A percentile compares a stretch with the other conserved stretches of the same genome.
These are phyloP conservation scores for Suncus etruscus DNA, from an alignment of 2,113 vertebrate species.

Conservation along the genomic window DNA sequence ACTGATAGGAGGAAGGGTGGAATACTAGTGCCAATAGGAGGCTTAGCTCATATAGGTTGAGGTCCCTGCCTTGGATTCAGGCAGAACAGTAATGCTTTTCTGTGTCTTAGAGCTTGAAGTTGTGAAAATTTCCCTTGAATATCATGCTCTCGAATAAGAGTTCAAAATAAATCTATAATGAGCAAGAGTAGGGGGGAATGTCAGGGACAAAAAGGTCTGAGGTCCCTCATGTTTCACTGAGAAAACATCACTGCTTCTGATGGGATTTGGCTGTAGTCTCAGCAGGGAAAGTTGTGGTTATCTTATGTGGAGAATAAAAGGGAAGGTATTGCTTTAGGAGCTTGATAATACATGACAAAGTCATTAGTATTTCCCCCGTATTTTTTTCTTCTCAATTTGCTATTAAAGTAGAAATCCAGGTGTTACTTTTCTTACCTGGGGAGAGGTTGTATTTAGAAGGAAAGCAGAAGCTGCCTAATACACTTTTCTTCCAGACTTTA, in stretches of 20 bases:
- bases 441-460: not conserved
- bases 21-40: not conserved
- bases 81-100: not conserved
- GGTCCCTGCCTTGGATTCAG: not conserved
- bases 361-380: not conserved
- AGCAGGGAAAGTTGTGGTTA: not conserved
- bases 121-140: not conserved
- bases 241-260: not conserved
- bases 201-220: not conserved
- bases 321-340: not conserved
- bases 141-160: not conserved
- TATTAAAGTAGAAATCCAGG: not conserved
- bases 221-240: not conserved
- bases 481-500: not conserved
- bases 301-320: not conserved
- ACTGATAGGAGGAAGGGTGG: too few species aligned
- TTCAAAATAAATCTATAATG: not conserved
- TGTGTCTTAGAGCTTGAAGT: constrained; percentile 18
- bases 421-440: not conserved
- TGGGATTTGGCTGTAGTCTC: not conserved
- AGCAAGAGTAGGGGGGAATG: not conserved
- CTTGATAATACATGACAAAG: not conserved
- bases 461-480: not conserved
- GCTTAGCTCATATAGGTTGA: not conserved
- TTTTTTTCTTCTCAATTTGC: not conserved